Evolutionary conservation across 1,140 invertebrate genomes (phyloP).

Genomic region (Zaprionus ghesquierei): DNA sequence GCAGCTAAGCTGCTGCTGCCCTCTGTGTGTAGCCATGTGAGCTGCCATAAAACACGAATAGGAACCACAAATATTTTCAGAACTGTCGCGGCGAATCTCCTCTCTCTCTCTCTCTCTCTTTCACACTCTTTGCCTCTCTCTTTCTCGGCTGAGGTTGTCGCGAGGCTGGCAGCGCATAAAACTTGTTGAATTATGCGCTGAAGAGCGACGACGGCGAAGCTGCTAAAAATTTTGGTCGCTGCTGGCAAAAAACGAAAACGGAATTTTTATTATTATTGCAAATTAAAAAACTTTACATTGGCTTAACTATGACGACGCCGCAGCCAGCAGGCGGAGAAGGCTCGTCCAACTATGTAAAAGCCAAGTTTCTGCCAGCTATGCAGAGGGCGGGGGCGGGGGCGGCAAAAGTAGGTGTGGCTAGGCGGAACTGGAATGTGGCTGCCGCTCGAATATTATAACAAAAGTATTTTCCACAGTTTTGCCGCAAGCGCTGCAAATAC

Average conservation of each 20-base stretch:
- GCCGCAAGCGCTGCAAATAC: conserved; percentile 59
- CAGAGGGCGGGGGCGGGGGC: not conserved
- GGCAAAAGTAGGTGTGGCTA: not conserved
- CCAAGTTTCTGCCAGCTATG: conserved; percentile 52
- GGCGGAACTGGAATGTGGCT: conserved; percentile 35
- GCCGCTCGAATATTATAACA: conserved; percentile 28
- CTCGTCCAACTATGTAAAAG: conserved; percentile 65
- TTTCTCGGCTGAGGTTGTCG: conserved; percentile 3
- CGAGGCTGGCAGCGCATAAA: conserved; percentile 64
- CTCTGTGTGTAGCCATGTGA: conserved; percentile 18
- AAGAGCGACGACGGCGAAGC: not conserved
- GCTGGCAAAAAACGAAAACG: conserved; percentile 53
- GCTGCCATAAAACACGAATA: conserved; percentile 51
- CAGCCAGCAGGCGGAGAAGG: not conserved
- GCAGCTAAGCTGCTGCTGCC: not conserved
- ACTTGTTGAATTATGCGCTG: conserved; percentile 75
- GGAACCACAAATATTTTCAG: conserved; percentile 63
- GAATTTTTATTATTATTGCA: conserved; percentile 80
- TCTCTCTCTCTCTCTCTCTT: not conserved
- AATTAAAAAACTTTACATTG: conserved; percentile 79
- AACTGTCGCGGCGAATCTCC: not conserved
- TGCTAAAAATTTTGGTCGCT: conserved; percentile 33
- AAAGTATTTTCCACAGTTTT: conserved; percentile 71
- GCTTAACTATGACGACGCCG: conserved; percentile 68
- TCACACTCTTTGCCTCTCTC: not conserved